Evolutionary conservation across 1,140 invertebrate genomes (phyloP).

Genomic region (Nymphalis io): DNA sequence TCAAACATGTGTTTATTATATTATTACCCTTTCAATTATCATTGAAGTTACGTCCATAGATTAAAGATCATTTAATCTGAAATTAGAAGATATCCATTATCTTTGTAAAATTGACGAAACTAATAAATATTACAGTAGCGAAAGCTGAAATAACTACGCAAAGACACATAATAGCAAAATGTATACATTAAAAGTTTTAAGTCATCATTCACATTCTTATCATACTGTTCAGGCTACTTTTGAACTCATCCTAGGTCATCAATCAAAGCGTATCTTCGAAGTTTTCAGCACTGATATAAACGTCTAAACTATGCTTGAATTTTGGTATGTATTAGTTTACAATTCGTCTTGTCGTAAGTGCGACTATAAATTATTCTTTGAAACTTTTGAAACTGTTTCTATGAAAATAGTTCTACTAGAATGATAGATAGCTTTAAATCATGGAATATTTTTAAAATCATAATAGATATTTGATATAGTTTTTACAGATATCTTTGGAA

Average conservation of each 20-base stretch:
- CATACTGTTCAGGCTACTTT: background rate
- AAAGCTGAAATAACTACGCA: too few species aligned
- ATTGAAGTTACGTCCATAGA: too few species aligned
- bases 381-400: background rate
- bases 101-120: too few species aligned
- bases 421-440: too few species aligned
- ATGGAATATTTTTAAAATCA: too few species aligned
- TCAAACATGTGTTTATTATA: too few species aligned
- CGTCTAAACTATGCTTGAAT: background rate
- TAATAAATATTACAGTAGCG: too few species aligned
- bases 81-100: too few species aligned
- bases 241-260: background rate
- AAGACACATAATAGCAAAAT: background rate
- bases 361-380: conserved; percentile 1
- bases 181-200: background rate
- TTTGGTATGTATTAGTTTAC: background rate
- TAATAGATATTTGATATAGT: too few species aligned
- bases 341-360: background rate
- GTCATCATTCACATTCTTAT: conserved; percentile 4
- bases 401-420: background rate
- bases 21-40: too few species aligned
- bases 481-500: too few species aligned
- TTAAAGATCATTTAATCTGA: too few species aligned
- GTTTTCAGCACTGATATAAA: background rate
- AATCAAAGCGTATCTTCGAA: background rate